A percentile compares a stretch with the other conserved stretches of the same genome.
phyloP scores from a whole-genome alignment of 2,888 invertebrate genomes.

The Hermaeophaga mercurialis region DNA sequence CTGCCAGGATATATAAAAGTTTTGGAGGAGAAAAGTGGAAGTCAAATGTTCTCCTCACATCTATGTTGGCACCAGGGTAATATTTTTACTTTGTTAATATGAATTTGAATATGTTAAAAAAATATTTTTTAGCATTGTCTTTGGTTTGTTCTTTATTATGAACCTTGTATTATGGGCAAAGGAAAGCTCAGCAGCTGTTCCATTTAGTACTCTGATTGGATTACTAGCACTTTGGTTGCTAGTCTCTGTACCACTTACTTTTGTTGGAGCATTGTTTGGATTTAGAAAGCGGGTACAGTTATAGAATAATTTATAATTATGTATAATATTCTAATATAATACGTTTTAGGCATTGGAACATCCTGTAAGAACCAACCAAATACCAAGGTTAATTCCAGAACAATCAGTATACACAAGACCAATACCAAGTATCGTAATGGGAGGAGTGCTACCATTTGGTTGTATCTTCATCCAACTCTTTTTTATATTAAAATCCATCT shows the following conservation, averaged over 20 bases:
- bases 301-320: slow-evolving; percentile 48
- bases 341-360: slow-evolving; percentile 88
- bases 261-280: slow-evolving; percentile 97
- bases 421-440: slow-evolving; percentile 95
- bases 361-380: slow-evolving; percentile 98
- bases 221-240: slow-evolving; percentile 96
- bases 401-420: slow-evolving; percentile 98
- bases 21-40: slow-evolving; percentile 99
- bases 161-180: slow-evolving; percentile 96
- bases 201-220: slow-evolving; percentile 94
- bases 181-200: slow-evolving; percentile 94
- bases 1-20: slow-evolving; percentile 96
- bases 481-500: slow-evolving; percentile 97
- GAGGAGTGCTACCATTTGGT: slow-evolving; percentile 97
- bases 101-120: background rate
- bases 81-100: slow-evolving; percentile 41
- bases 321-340: no score
- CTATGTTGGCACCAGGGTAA: slow-evolving; percentile 96
- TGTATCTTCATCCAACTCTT: slow-evolving; percentile 99
- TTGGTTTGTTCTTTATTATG: slow-evolving; percentile 96
- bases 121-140: slow-evolving; percentile 74
- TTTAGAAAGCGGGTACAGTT: slow-evolving; percentile 96
- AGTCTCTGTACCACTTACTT: slow-evolving; percentile 97
- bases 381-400: slow-evolving; percentile 97
- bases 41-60: slow-evolving; percentile 94